A percentile compares a stretch with the other conserved stretches of the same genome.
Evolutionary conservation across 2,888 invertebrate genomes (phyloP).

Genomic region (Cordilura impudica): DNA sequence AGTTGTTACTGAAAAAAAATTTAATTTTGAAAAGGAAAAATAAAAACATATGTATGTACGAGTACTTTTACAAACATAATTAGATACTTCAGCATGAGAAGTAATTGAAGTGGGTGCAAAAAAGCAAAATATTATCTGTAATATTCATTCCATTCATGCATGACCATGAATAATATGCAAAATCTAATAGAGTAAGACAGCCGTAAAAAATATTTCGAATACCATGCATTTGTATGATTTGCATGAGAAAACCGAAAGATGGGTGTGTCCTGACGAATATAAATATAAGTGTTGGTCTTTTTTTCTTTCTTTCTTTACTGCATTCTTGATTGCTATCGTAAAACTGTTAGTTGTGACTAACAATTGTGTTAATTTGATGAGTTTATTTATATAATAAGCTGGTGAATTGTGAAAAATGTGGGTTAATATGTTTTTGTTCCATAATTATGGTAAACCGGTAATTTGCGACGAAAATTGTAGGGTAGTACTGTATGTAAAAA

Average conservation of each 20-base stretch:
- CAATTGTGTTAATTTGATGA: background rate
- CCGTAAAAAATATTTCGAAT: background rate
- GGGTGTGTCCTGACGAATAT: slow-evolving; percentile 3
- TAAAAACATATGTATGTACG: background rate
- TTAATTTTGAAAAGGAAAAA: too few species aligned
- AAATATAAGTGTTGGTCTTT: background rate
- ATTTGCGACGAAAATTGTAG: background rate
- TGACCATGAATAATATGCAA: slow-evolving; percentile 57
- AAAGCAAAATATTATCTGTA: background rate
- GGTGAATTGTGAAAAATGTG: background rate
- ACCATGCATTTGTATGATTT: background rate
- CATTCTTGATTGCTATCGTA: background rate
- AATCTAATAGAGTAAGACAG: slow-evolving; percentile 16
- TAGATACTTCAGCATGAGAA: background rate
- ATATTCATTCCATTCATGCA: slow-evolving; percentile 35
- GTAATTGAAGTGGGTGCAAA: background rate
- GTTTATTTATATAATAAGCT: background rate
- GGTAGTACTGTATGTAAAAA: too few species aligned
- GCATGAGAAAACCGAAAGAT: slow-evolving; percentile 3
- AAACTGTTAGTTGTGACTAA: background rate
- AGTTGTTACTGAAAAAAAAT: too few species aligned
- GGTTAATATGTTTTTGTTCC: background rate
- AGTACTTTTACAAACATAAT: too few species aligned
- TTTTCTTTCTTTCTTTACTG: background rate
- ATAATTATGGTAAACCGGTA: background rate